Base-by-base conservation (phyloP, 2,797 vertebrate species). In the Epinephelus malabaricus region DNA sequence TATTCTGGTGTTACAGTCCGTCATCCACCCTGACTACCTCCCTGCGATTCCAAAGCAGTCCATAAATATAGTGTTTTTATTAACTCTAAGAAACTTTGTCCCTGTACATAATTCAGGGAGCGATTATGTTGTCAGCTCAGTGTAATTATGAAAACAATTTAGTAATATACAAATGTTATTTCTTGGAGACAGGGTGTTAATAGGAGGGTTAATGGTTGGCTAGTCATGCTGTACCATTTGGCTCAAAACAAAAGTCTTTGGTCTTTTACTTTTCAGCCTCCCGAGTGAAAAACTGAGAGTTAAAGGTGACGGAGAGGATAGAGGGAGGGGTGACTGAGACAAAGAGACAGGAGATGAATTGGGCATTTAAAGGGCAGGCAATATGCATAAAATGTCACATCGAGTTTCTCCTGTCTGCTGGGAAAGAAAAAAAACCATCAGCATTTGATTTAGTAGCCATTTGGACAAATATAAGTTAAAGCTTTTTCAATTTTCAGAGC, bases 351-450 rank as follows among this genome's bases (percentile, higher is more conserved):
- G 49, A 68, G 51, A 74, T 65, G 43, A 78, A 80, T 69, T 53
- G 66, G 0, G 8, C 8, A 1, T 50, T 14, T 70, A 72, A 80
- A 80, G 66, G 76, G 17, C 82, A 82, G 63, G 10, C n/a, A 3
- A 50, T 49, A 34, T 66, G 65, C 67, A 56, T 56, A 30, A 68
- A 76, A 69, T 76, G 75, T 69, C 67, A 61, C 45, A 58, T 40
- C 0, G 0, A 56, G 51, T 40, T 14, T 19, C 58, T 71, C 43
- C 74, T 50, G 23, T 82, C 49, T 46, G 49, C 47, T 3, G 5
- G 17, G 34, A 1, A 40, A 23, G 18, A 23, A 61, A 34, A 55
- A 34, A 55, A n/a, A 6, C 27, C 50, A 49, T 23, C 11, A 25
- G 18, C 0, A 0, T 17, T 19, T 47, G 46, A 68, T 34, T 45